Conservation (phyloP, 2,113 vertebrate species). For the Ceyx melanurus region DNA sequence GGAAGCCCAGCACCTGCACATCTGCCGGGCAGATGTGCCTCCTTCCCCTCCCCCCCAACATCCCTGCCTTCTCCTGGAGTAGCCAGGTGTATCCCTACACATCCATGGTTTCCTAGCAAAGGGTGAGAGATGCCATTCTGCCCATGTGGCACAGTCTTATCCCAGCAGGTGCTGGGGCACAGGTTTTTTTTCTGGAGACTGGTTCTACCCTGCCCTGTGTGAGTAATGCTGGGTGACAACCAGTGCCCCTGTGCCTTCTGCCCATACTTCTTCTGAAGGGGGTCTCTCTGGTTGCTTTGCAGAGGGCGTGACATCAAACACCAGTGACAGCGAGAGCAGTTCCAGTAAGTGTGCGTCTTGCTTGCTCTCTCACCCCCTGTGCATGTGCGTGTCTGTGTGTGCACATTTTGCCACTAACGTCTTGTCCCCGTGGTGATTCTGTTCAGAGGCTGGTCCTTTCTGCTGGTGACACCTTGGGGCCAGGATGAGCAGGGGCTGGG, state of each 20-base stretch:
- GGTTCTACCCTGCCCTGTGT: neutral
- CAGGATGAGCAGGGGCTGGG: neutral
- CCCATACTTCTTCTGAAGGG: constrained; percentile 60
- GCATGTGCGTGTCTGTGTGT: neutral
- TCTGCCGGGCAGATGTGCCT: neutral
- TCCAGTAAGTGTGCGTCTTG: constrained; percentile 89
- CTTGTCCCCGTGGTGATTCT: constrained; percentile 10
- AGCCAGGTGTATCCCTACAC: neutral
- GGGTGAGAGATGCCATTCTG: neutral
- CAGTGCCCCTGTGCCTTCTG: neutral
- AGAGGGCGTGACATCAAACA: constrained; percentile 99
- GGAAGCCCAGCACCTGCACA: neutral
- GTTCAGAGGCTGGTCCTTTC: constrained; percentile 42
- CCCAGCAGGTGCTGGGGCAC: neutral
- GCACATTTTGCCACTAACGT: neutral
- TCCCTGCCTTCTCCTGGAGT: neutral
- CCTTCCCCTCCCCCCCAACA: neutral
- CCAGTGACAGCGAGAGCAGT: constrained; percentile 99
- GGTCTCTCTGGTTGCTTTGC: constrained; percentile 79
- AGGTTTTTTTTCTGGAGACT: neutral
- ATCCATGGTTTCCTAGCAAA: neutral
- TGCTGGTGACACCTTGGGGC: neutral
- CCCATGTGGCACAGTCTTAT: neutral
- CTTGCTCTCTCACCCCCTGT: neutral
- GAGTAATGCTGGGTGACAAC: neutral